phyloP scores from a whole-genome alignment of 2,888 invertebrate genomes.

The Ennomos fuscantarius region DNA sequence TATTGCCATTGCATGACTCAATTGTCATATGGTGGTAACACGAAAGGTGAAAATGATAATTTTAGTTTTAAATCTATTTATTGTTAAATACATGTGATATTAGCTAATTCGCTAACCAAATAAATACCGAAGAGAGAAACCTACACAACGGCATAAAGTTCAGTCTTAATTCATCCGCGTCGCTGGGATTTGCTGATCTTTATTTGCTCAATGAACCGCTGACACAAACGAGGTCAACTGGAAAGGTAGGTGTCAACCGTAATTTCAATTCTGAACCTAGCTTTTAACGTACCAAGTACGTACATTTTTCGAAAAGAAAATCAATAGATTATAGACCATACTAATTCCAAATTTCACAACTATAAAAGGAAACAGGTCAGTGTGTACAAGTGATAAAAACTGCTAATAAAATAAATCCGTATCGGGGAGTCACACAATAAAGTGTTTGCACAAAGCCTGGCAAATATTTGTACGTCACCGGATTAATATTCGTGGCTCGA shows the following conservation, averaged over 20 bases:
- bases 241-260: constrained; percentile 15
- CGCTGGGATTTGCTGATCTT: constrained; percentile 51
- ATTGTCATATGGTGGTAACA: too few relatives aligned
- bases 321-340: neutral
- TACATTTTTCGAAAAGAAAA: neutral
- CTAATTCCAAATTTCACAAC: constrained; percentile 6
- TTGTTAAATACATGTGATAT: too few relatives aligned
- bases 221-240: constrained; percentile 50
- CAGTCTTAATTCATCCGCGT: constrained; percentile 28
- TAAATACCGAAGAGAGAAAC: too few relatives aligned
- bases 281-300: too few relatives aligned
- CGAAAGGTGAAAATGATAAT: too few relatives aligned
- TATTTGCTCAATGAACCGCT: constrained; percentile 47
- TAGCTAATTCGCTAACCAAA: too few relatives aligned
- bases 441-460: constrained; percentile 67
- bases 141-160: constrained; percentile 7
- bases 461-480: constrained; percentile 70
- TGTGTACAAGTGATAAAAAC: constrained; percentile 63
- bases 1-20: neutral
- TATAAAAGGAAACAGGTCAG: constrained; percentile 43
- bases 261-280: neutral
- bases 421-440: constrained; percentile 60
- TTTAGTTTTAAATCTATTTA: too few relatives aligned
- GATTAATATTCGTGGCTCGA: constrained; percentile 47
- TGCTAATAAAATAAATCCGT: constrained; percentile 71